These are phyloP conservation scores for Crotalus helleri DNA, from an alignment of 2,113 vertebrate genomes.

Conservation along the genomic window DNA sequence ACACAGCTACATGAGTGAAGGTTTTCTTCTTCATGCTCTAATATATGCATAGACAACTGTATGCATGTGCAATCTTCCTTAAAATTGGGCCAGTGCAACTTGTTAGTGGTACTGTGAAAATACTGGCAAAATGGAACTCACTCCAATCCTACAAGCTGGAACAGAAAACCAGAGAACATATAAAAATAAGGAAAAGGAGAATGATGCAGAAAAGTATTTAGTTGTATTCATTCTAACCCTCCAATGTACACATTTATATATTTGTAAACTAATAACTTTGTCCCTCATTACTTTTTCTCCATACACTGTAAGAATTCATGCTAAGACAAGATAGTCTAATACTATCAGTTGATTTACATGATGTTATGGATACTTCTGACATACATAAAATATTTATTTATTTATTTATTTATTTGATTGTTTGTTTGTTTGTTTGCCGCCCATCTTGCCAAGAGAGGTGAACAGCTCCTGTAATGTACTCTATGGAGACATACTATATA, in stretches of 20 bases:
- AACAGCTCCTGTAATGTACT: not conserved
- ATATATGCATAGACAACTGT: not conserved
- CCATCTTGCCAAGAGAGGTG: not conserved
- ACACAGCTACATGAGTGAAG: not conserved
- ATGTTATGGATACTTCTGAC: not conserved
- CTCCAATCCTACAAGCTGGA: not conserved
- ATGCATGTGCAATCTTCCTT: not conserved
- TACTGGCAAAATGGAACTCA: not conserved
- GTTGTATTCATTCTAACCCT: not conserved
- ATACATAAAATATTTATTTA: not conserved
- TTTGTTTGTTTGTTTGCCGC: not conserved
- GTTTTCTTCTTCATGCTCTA: not conserved
- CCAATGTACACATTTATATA: not conserved
- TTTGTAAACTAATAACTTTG: not conserved
- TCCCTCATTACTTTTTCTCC: not conserved
- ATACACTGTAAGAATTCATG: not conserved
- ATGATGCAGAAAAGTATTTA: not conserved
- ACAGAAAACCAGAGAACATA: not conserved
- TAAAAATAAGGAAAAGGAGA: not conserved
- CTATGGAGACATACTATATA: not conserved
- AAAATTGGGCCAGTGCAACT: not conserved
- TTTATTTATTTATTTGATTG: not conserved
- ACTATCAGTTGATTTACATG: not conserved
- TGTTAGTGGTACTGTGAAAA: not conserved
- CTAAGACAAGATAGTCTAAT: not conserved